Base-by-base conservation (phyloP, 1,140 invertebrate genomes). In the Acyrthosiphon pisum region DNA sequence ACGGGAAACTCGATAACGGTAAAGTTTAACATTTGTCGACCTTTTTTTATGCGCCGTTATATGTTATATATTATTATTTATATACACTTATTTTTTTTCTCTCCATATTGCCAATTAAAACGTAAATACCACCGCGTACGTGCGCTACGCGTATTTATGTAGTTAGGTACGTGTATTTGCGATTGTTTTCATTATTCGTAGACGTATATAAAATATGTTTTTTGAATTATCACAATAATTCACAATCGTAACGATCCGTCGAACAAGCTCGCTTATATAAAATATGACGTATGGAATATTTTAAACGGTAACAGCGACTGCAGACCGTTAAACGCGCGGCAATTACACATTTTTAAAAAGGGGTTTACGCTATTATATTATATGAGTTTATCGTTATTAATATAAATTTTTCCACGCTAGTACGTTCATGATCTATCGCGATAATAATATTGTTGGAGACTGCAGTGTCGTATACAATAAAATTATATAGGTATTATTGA, bases 1-100 rank as follows among this genome's bases (percentile, higher is more conserved):
- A 48, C 26, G 87, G 48, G 87, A 53, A 88, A 88, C 48, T 53
- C 48, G 35, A 37, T 89, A 89, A 89, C 87, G 87, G 87, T 89
- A 89, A 89, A 37, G 23, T 56, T 56, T 23, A 56, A 87, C 84
- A 87, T 87, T 88, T 88, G 23, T 53, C 53, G 50, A 56, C 87
- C 18, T 89, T 89, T 89, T 87, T 86, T 35, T 88, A 76, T n/a
- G n/a, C 14, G 14, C n/a, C n/a, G 60, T n/a, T 76, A 76, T 14
- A 56, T 8, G 26, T 56, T 9, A 8, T 26, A 53, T 20, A 22
- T 53, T 60, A 60, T 68, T 76, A 76, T 76, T n/a, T 76, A 76
- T 35, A 6, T 76, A n/a, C n/a, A 76, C 18, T 22, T n/a, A 76
- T 76, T 76, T 76, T 76, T 56, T 68, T 18, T 76, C 6, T 14